Evolutionary conservation across 2,113 vertebrate species (phyloP), one percentile per base, ranked within the genome.

Genomic region (Paralichthys olivaceus): DNA sequence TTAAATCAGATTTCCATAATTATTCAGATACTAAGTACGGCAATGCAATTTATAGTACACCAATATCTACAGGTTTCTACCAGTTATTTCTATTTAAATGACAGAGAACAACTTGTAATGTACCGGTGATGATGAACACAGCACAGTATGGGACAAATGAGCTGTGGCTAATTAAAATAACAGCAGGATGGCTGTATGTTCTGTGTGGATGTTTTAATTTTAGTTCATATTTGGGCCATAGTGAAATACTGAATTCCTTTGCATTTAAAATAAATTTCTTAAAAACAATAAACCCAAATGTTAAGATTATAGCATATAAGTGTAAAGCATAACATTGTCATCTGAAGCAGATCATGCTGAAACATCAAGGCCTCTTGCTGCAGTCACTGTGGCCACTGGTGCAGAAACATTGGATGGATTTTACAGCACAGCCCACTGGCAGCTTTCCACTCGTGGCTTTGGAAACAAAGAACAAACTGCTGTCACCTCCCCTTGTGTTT

Each of bases 331-430:
- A 32, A 34, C 0, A 51, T 56, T 64, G 51, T 62, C n/a, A 61
- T 65, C 67, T 53, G 17, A 28, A 49, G 20, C 5, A 22, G 13
- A 65, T 72, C 0, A 43, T 40, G 43, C 6, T 23, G 28, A 65
- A 29, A 47, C 8, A 43, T 58, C 13, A 20, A 22, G 47, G 20
- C 63, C 29, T 40, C 32, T 25, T 40, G 43, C 40, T 73, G 53
- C 22, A 2, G 17, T 71, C 26, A 69, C 45, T 63, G 43, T 43
- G 19, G 3, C 57, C 57, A 64, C 32, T 84, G 87, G 85, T 80
- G 84, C 62, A 56, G 86, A 93, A 90, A 77, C 61, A 90, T 83
- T 32, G 43, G 32, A 94, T 94, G 49, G 91, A 94, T 88, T 90
- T 90, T 71, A 83, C 79, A 92, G 72, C 80, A n/a, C 11, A 84